Evolutionary conservation across 2,113 vertebrate species (phyloP), one percentile per base, ranked within the genome.

Genomic region (Dendropsophus ebraccatus): DNA sequence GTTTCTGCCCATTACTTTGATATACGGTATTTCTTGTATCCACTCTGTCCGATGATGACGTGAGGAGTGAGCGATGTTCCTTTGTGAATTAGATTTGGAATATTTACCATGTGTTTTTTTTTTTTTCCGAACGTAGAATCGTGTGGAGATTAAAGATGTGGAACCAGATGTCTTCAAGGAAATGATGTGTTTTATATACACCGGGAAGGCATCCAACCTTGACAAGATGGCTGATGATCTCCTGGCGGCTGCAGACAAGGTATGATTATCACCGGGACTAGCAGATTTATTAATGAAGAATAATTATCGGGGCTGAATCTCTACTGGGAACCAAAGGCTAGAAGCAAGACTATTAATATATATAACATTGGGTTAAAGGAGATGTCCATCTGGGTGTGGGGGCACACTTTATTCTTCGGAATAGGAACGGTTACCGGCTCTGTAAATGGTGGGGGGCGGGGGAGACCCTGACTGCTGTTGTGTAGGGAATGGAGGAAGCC

Each of bases 221-320:
- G 96, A 97, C 93, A 98, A 98, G 91, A 99, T 99, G 97, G 97
- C 97, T 17, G 96, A 97, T 76, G 97, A 99, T 89, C 93, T 97
- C 90, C 95, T 97, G 91, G 96, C 96, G 89, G 97, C 97, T 92
- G 97, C 97, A 90, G 97, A 98, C 93, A 96, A 97, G 96, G 96
- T 97, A 87, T 90, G 58, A 77, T 10, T 5, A 56, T 65, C 56
- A 35, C 30, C 50, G 10, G 17, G 50, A 37, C 16, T 58, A 58
- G 50, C 35, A 45, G 37, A 74, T 47, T 74, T 49, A 74, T 47
- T 47, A 74, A 49, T 74, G 37, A 49, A 49, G 41, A 49, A 16
- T 74, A 74, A 74, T 47, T 74, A 74, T 45, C 23, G 35, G 16
- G 65, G 9, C 65, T 35, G 7, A 69, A 30, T 2, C 30, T n/a